Evolutionary conservation across 2,888 invertebrate species (phyloP), one percentile per base, ranked within the genome.

Genomic region (Busseola fusca): DNA sequence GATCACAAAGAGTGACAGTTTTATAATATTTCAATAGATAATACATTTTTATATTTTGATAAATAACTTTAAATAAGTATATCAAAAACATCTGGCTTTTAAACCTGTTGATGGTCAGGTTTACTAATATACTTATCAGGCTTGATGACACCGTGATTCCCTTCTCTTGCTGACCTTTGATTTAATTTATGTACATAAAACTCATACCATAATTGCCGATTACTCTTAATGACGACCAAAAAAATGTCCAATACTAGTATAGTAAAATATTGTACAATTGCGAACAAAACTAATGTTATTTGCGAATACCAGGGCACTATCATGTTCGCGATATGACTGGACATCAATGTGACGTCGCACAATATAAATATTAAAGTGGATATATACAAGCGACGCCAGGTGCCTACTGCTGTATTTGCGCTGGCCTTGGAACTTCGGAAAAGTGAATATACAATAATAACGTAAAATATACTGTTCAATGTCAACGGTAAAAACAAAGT

Each of bases 351-450:
- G n/a, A 42, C 0, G n/a, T 59, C 60, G 4, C 65, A 42, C 16
- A 65, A 2, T n/a, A 65, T 42, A 18, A 65, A 65, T 58, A 65
- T 30, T 6, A 65, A 30, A 59, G n/a, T 65, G 0, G 30, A 42
- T 21, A 64, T 21, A 21, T 54, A 64, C 5, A 64, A 54, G 27
- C 56, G 56, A 40, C 37, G 63, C 48, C 63, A n/a, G 10, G 3
- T 63, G 0, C 5, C 3, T 30, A 18, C 2, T 37, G 12, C 16
- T 25, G 34, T 37, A 37, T 18, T n/a, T 34, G 52, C 1, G 25
- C 1, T 25, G 1, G 4, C 18, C 7, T 12, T 25, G 14, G 12
- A 57, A 57, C 57, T 57, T 21, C 30, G 57, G 30, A 10, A 45
- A 18, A 45, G 45, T 18, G 18, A 45, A 45, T 45, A 45, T 45